Evolutionary conservation across 2,113 vertebrate species (phyloP).

Genomic region (Brachypodius melanocephalos): DNA sequence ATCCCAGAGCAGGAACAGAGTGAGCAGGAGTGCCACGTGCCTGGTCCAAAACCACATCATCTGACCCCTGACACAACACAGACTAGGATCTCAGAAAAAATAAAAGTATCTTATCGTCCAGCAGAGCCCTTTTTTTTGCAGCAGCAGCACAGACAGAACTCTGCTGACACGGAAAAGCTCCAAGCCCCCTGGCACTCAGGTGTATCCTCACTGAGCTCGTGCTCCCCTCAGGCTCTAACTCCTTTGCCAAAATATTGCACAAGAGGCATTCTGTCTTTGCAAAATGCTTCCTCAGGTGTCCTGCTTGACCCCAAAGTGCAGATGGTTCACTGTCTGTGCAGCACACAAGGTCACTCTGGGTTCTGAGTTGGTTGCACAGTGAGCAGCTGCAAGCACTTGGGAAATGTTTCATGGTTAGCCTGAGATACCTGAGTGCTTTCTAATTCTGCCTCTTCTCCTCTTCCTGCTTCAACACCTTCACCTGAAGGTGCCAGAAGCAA

Average conservation of each 20-base stretch:
- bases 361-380: not conserved
- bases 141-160: not conserved
- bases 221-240: not conserved
- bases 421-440: not conserved
- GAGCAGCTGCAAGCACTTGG: not conserved
- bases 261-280: not conserved
- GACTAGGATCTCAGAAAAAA: not conserved
- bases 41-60: not conserved
- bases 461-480: not conserved
- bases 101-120: not conserved
- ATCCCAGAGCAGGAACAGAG: not conserved
- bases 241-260: not conserved
- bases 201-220: not conserved
- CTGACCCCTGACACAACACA: not conserved
- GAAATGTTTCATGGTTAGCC: not conserved
- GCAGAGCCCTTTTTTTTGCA: not conserved
- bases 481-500: not conserved
- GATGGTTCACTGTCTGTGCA: not conserved
- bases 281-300: not conserved
- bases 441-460: not conserved
- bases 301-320: not conserved
- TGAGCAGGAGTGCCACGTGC: not conserved
- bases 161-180: not conserved
- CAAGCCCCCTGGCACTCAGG: not conserved
- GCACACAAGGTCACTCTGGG: not conserved